These are phyloP conservation scores for Megaceryle torquata DNA, from an alignment of 2,113 vertebrate species.

Conservation along the genomic window DNA sequence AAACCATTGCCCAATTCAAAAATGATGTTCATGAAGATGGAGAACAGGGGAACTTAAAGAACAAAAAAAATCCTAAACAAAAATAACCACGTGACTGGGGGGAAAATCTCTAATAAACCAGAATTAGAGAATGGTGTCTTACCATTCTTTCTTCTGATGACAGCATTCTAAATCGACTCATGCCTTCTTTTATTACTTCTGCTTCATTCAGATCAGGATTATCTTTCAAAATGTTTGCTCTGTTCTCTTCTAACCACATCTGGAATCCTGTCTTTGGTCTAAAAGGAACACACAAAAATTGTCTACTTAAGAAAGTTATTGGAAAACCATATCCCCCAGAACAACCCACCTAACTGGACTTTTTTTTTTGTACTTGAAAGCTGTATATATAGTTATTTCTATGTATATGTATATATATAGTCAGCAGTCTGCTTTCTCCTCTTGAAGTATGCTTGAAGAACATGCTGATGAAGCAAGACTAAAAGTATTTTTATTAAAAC, in stretches of 20 bases:
- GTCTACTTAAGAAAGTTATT: background rate
- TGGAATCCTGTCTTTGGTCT: conserved; percentile 96
- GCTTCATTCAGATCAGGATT: conserved; percentile 87
- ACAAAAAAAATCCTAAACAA: background rate
- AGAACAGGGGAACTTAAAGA: background rate
- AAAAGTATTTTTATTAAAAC: conserved; percentile 5
- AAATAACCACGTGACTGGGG: background rate
- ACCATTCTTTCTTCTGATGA: conserved; percentile 89
- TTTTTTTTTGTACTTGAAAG: background rate
- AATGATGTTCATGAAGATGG: background rate
- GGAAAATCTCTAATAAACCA: background rate
- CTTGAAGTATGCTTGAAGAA: background rate
- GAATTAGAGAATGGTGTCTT: background rate
- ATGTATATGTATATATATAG: background rate
- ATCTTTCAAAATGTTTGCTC: conserved; percentile 82
- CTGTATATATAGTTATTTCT: background rate
- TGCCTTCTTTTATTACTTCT: conserved; percentile 94
- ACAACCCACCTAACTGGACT: background rate
- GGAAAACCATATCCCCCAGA: background rate
- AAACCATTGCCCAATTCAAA: background rate
- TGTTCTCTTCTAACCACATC: conserved; percentile 92
- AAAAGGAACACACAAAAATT: background rate
- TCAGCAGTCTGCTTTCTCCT: background rate
- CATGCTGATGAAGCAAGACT: background rate
- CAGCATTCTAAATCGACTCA: conserved; percentile 86